Evolutionary conservation across 2,113 vertebrate species (phyloP), one percentile per base, ranked within the genome.

Genomic region (Arothron firmamentum): DNA sequence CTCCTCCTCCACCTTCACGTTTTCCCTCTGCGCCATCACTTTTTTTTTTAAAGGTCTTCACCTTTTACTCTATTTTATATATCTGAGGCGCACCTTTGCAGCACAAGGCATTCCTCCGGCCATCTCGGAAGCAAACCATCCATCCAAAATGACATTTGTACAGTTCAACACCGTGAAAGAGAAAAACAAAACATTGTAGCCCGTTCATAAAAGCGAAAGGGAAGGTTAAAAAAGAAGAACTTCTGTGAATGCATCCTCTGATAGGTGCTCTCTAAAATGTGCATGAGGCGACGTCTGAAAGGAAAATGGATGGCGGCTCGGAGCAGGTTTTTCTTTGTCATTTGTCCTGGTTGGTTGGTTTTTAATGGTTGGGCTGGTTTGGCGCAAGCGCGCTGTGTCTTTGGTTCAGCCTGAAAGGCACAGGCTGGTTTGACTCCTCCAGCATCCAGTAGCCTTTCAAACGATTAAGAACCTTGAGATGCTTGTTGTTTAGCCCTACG

Each of bases 111-210:
- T 41, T 52, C 18, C 47, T 45, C 48, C 42, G 17, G 59, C 54
- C 28, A 41, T 14, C 6, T 13, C 54, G 7, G 59, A 28, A 49
- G 56, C 18, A 64, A 63, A 70, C 25, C 13, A 45, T 38, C 18
- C 47, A n/a, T 69, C 13, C 48, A 38, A 67, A 48, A 79, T 74
- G 38, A 72, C 77, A 72, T 75, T 21, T 12, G 11, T 50, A n/a
- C 9, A 20, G 19, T 20, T 20, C 48, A 49, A 19, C 2, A 31
- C 8, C 28, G 6, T 31, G 16, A 45, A 45, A 45, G 10, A 45
- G 10, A 45, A 45, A 45, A 17, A 46, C 1, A 46, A 46, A 17
- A 46, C 16, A 1, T 45, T 45, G 43, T 13, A 47, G 2, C 45
- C 45, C 2, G 45, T 47, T 9, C 11, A 45, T 14, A 45, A 14